These are phyloP conservation scores for Meda fulgida DNA, from an alignment of 2,797 vertebrate genomes.

Conservation along the genomic window DNA sequence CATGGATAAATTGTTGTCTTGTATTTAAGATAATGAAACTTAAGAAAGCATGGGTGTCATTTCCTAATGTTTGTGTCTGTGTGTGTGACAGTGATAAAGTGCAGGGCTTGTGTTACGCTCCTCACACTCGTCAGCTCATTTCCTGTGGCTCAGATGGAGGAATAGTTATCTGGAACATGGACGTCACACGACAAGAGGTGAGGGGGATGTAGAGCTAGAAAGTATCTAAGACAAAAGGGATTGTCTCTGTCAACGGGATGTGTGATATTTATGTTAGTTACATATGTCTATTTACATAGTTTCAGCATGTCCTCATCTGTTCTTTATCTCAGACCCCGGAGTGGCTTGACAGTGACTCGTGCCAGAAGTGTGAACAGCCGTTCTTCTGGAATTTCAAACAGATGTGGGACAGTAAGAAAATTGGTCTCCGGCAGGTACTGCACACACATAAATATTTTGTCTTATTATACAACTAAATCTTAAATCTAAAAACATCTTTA, in stretches of 20 bases:
- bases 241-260: not conserved
- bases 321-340: constrained; percentile 86
- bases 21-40: not conserved
- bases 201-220: constrained; percentile 21
- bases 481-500: not conserved
- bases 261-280: constrained; percentile 19
- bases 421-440: constrained; percentile 92
- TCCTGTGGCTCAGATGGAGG: constrained; percentile 93
- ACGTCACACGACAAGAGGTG: constrained; percentile 96
- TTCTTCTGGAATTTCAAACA: constrained; percentile 99
- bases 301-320: constrained; percentile 13
- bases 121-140: constrained; percentile 95
- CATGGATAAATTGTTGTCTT: not conserved
- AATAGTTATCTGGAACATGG: constrained; percentile 99
- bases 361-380: constrained; percentile 97
- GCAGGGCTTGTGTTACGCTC: constrained; percentile 93
- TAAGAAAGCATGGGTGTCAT: not conserved
- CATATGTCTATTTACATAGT: constrained; percentile 14
- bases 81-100: constrained; percentile 86
- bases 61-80: constrained; percentile 34
- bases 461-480: not conserved
- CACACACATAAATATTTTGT: not conserved
- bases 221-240: not conserved
- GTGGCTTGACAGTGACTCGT: constrained; percentile 98
- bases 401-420: constrained; percentile 99